Evolutionary conservation across 2,113 vertebrate species (phyloP), one percentile per base, ranked within the genome.

Genomic region (Todiramphus saurophagus): DNA sequence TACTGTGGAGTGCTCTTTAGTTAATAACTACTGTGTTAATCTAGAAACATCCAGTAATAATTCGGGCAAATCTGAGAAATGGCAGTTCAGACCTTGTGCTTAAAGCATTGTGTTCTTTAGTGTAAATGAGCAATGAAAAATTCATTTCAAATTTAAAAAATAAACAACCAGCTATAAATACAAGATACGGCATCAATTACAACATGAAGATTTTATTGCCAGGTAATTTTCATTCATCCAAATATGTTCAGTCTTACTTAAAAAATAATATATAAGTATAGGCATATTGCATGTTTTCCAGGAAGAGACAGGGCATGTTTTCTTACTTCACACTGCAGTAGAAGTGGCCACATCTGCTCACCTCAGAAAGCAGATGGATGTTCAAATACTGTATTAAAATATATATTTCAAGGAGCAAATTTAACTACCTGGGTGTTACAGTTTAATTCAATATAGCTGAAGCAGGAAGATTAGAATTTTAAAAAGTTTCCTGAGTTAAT

Each of bases 361-460:
- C 56, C 56, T 94, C 82, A 90, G 75, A 86, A 95, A 95, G 87
- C 94, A 95, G 88, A 94, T 55, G 73, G 95, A 96, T 86, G 72
- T 82, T 93, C 94, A 91, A 91, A 93, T 82, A 87, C 66, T 94
- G 67, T 83, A 89, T 77, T 58, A 72, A 90, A 85, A 50, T 44
- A 73, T 50, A 76, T 90, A 94, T 96, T 96, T 94, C 90, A 95
- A 89, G 82, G 53, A 81, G 93, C 93, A 96, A 93, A 97, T 91
- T 84, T 82, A 97, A 86, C 66, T 78, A 67, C 78, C 67, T 81
- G 41, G 53, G 46, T 93, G 84, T 96, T 95, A 93, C 39, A 64
- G 30, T 90, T 95, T 96, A 97, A 95, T 97, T 93, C 84, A 90
- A 93, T 90, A 93, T 62, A 96, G 78, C 81, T 64, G 75, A 93